Evolutionary conservation across 2,888 invertebrate species (phyloP).

Genomic region (Isoperla grammatica): DNA sequence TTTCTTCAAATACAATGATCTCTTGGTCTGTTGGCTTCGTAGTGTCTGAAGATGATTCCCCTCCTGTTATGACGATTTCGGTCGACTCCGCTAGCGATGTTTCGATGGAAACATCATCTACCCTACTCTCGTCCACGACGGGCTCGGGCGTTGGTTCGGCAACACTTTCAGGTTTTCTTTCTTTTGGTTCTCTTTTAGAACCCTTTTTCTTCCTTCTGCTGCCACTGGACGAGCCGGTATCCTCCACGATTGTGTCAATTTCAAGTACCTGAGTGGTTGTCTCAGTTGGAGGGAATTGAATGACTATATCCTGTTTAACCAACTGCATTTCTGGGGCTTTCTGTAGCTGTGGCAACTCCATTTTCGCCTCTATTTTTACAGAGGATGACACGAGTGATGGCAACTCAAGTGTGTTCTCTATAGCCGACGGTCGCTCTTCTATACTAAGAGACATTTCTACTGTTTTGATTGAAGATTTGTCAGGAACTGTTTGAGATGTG

Average conservation of each 20-base stretch:
- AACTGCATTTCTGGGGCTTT: conserved; percentile 31
- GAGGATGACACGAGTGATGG: conserved; percentile 21
- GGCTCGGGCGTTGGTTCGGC: conserved; percentile 32
- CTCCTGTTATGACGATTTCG: conserved; percentile 48
- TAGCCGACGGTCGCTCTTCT: conserved; percentile 8
- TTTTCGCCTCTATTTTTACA: conserved; percentile 38
- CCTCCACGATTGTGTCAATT: conserved; percentile 39
- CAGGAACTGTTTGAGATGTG: background rate
- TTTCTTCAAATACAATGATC: conserved; percentile 37
- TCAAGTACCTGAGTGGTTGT: conserved; percentile 42
- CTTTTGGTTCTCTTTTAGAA: conserved; percentile 44
- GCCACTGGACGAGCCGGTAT: background rate
- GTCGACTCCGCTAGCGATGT: conserved; percentile 52
- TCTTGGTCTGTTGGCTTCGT: conserved; percentile 49
- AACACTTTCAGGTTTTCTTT: conserved; percentile 37
- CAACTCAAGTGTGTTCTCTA: background rate
- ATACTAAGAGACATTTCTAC: conserved; percentile 22
- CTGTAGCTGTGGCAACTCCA: conserved; percentile 33
- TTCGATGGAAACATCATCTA: conserved; percentile 41
- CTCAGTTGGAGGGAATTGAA: conserved; percentile 35
- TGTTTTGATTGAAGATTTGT: conserved; percentile 8
- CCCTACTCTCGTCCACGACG: too few relatives aligned
- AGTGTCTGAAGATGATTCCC: conserved; percentile 50
- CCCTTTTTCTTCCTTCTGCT: conserved; percentile 62
- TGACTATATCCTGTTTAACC: conserved; percentile 39